Base-by-base conservation (phyloP, 2,113 vertebrate species). In the Picathartes gymnocephalus region DNA sequence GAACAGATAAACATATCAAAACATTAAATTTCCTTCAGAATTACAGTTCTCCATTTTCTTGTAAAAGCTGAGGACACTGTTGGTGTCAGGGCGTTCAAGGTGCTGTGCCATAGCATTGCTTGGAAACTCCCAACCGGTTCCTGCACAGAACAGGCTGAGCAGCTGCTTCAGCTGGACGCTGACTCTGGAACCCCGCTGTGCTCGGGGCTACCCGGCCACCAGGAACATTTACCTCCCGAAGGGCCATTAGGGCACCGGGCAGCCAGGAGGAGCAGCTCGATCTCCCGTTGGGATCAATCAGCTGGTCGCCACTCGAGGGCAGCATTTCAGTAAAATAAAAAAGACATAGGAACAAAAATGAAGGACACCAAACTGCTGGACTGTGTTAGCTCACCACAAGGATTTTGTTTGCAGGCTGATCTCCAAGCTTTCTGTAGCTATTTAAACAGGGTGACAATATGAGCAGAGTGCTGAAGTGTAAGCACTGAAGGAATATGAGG, bases 261-360 rank as follows among this genome's bases (percentile, higher is more conserved):
- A 7, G 27, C 24, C 58, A 30, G 68, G 17, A 69, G 9, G 4
- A 42, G 3, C 15, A 19, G 24, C 81, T 37, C 6, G 0, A 22
- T 20, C 60, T 48, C 50, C 81, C 10, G 7, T 0, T 11, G 74
- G 28, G 30, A 81, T 51, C 51, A 5, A 9, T 7, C 74, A 37
- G 37, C 81, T n/a, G 40, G 8, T 57, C 12, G 4, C 92, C 81
- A 88, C 90, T 87, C 90, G 90, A 85, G 95, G 90, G 92, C 92
- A 95, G 93, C 79, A 95, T 94, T 94, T 96, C 85, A 45, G 79
- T 50, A 48, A 15, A 60, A 61, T 78, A 70, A 74, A 71, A 54
- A 12, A 31, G 37, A 37, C 17, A 14, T 0, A 13, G 30, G 27
- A 74, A 79, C 2, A 14, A 33, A 48, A 42, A 6, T 1, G 60